Percentiles rank a stretch among this genome's conserved stretches.
Evolutionary conservation across 2,113 vertebrate species (phyloP).

Genomic region (Muscicapa adusta): DNA sequence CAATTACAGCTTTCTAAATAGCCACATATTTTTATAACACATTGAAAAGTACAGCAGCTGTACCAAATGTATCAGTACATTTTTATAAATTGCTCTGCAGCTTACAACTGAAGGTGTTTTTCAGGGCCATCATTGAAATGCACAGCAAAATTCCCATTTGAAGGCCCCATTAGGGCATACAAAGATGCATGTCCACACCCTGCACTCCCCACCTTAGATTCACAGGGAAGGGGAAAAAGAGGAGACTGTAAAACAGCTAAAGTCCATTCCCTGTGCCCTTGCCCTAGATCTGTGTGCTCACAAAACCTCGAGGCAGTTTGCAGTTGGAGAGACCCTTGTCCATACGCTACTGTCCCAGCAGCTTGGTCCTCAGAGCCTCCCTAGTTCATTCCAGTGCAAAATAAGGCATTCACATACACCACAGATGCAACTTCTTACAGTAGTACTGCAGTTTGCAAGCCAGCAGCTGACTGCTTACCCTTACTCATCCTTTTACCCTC

Average conservation of each 20-base stretch:
- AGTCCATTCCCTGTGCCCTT: neutral
- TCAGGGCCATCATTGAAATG: neutral
- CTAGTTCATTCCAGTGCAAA: slow-evolving; percentile 41
- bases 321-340: neutral
- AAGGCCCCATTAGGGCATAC: neutral
- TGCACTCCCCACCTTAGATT: neutral
- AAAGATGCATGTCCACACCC: neutral
- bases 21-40: neutral
- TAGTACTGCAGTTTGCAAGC: slow-evolving; percentile 51
- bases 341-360: neutral
- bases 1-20: neutral
- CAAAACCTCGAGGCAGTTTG: neutral
- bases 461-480: slow-evolving; percentile 55
- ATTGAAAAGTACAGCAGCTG: neutral
- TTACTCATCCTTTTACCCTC: slow-evolving; percentile 43
- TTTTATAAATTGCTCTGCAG: neutral
- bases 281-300: neutral
- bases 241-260: slow-evolving; percentile 2
- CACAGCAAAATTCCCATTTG: neutral
- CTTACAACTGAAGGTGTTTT: neutral
- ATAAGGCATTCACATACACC: neutral
- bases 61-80: neutral
- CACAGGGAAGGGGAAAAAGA: neutral
- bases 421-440: neutral
- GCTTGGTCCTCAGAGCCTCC: slow-evolving; percentile 45